Base-by-base conservation (phyloP, 2,888 invertebrate genomes). In the Tenthredo mesomela region DNA sequence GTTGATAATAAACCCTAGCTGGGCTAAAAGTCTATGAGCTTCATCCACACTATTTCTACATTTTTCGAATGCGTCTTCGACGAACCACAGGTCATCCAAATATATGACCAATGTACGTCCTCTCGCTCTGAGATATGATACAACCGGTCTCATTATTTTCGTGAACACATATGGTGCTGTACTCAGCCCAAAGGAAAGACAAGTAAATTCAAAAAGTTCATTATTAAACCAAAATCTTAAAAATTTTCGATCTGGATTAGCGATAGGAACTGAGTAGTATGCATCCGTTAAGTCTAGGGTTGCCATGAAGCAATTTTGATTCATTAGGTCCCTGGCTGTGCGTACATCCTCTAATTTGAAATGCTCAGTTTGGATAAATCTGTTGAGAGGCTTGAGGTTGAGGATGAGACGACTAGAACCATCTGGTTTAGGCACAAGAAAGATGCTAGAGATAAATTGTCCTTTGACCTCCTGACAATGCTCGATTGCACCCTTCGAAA, bases 241-340 rank as follows among this genome's bases (percentile, higher is more conserved):
- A 21, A 29, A 75, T 58, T 84, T 84, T 10, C 37, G 40, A 75
- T 61, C 21, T 43, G 37, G 2, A 29, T 75, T 61, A 43, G 21
- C 43, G 54, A 47, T 21, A 61, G 78, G 84, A 37, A 78, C 58
- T 25, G 80, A 70, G 77, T 77, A 87, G 54, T 87, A 89, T 0
- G 87, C 88, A n/a, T 89, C 88, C 70, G 86, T 85, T 0, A 89
- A 75, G 70, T 88, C 87, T 9, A 73, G 29, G 10, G 29, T 73
- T 7, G 37, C 40, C 73, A 73, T 73, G 43, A 73, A 77, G n/a
- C 80, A 47, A 29, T 77, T 12, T 54, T 21, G 40, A 25, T 47
- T 3, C 21, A 77, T 12, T 29, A 54, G 43, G 25, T 54, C 47
- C 4, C 21, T 21, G 47, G 77, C 77, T 21, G 77, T 54, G 40